Percentiles rank a stretch among this genome's conserved stretches.
Conservation (phyloP, 2,888 invertebrate species). For the Pseudococcus viburni region DNA sequence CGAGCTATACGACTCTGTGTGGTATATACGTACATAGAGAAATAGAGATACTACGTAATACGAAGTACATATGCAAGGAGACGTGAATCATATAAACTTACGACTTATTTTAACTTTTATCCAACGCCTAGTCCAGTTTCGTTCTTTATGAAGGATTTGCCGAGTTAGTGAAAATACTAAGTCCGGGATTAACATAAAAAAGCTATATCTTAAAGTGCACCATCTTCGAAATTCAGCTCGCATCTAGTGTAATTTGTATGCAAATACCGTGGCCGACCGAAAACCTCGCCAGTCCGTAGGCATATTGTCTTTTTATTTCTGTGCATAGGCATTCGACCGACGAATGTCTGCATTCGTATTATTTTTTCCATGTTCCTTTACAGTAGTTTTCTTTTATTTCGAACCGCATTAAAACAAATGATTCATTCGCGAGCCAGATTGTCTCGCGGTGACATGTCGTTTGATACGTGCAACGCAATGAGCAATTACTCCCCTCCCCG, state of each 20-base stretch:
- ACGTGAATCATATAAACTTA: conserved; percentile 54
- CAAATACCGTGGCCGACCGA: conserved; percentile 58
- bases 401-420: background rate
- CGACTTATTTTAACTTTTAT: conserved; percentile 39
- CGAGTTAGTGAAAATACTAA: conserved; percentile 54
- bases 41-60: background rate
- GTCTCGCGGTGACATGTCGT: background rate
- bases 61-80: background rate
- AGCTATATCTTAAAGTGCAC: conserved; percentile 64
- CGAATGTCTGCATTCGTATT: background rate
- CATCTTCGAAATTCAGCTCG: conserved; percentile 62
- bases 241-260: conserved; percentile 65
- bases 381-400: background rate
- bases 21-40: background rate
- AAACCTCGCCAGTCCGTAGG: conserved; percentile 58
- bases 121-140: conserved; percentile 44
- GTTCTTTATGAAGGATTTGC: conserved; percentile 54
- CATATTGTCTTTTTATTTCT: conserved; percentile 63
- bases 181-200: conserved; percentile 65
- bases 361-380: background rate
- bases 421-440: background rate
- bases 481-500: background rate
- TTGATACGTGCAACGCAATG: background rate
- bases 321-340: background rate
- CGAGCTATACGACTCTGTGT: conserved; percentile 8